Evolutionary conservation across 2,797 vertebrate species (phyloP), one percentile per base, ranked within the genome.

Genomic region (Mallotus villosus): DNA sequence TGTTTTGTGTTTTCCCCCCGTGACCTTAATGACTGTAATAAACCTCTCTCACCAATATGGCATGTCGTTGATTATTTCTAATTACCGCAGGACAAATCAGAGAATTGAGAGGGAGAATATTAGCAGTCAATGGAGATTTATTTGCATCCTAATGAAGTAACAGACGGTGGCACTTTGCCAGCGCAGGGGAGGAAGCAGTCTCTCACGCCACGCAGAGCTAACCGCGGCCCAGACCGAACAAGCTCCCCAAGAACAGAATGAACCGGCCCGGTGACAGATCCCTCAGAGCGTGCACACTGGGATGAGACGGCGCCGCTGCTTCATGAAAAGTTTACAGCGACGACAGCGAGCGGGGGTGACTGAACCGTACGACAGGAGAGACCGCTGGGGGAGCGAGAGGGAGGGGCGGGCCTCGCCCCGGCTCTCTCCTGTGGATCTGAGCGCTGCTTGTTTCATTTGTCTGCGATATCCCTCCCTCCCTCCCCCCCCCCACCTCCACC

Each of bases 71-170:
- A 92, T 41, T 41, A 41, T 93, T 90, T 93, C 90, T 41, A 58
- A 88, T 89, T 93, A 91, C 92, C 92, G 90, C 92, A 93, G 92
- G 90, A 84, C 90, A 91, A 92, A 91, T 93, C 89, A 87, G 87
- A 83, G 78, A 82, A 89, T 93, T 86, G 91, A 88, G 91, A 89
- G 91, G 89, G 88, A 87, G 90, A 93, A 90, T 89, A 88, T 93
- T 93, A 94, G 93, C 91, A 93, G 90, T 90, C 55, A 90, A 86
- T 88, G 90, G 90, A 90, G 91, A 92, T 92, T 92, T 85, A 94
- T 94, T 94, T 94, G 93, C 93, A 93, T 94, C 91, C 93, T 92
- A 94, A 93, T 93, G 93, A 92, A 86, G 87, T 91, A 71, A 77
- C 84, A 90, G 92, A 92, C 92, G 89, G 81, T 85, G 89, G 87